Base-by-base conservation (phyloP, 2,888 invertebrate genomes). In the Campoletis raptor region DNA sequence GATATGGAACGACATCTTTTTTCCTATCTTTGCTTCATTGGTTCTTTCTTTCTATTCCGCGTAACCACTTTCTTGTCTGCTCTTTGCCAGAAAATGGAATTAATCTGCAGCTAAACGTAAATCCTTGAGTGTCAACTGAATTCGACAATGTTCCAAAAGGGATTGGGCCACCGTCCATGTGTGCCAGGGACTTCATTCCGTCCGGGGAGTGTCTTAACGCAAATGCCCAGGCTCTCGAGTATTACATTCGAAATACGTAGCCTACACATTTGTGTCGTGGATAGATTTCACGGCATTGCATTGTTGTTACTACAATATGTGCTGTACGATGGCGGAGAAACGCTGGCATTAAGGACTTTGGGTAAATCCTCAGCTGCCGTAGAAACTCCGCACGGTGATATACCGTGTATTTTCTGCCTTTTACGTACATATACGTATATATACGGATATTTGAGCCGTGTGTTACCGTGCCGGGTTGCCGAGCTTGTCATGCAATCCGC, bases 401-500 rank as follows among this genome's bases (percentile, higher is more conserved):
- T 79, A 40, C 40, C 24, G 69, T 57, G 69, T 70, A 70, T 57
- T 61, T 36, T 30, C 61, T 45, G n/a, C 36, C 57, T 72, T 61
- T 52, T 40, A 54, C 67, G 12, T 69, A 21, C 15, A 57, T 36
- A 24, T 66, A 69, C 12, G 48, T 73, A 48, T 21, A 30, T 42
- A 67, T 30, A 48, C 24, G 18, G n/a, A 84, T 74, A 85, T 73
- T 61, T 67, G 24, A 37, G 40, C 52, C 70, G 64, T 24, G 61
- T 73, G 67, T 72, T 82, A 73, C 79, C 42, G 81, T 79, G 54
- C 73, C 40, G 77, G 84, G 85, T 79, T 86, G 80, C 85, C 78
- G 87, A 84, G 77, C 81, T 67, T 85, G 90, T 91, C 91, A 89
- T 89, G 90, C 92, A 89, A 92, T 90, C 90, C 91, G 67, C 84